These are phyloP conservation scores for Onchidella celtica DNA, from an alignment of 2,888 invertebrate species.

Conservation along the genomic window DNA sequence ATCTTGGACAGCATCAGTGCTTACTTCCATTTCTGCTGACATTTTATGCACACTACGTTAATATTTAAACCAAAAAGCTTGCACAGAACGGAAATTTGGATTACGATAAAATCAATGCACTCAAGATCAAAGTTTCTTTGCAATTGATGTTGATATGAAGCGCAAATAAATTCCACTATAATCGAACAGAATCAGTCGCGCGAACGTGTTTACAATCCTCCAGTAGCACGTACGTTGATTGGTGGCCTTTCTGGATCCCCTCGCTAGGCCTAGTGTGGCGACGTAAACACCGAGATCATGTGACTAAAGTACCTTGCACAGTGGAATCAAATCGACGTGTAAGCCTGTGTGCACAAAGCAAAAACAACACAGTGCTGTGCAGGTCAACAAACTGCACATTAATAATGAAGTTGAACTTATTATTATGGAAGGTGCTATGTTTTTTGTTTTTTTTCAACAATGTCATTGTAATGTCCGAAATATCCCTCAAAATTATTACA, in stretches of 20 bases:
- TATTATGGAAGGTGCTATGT: not conserved
- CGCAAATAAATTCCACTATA: too few relatives aligned
- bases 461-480: too few relatives aligned
- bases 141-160: too few relatives aligned
- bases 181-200: slow-evolving; percentile 39
- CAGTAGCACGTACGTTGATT: slow-evolving; percentile 33
- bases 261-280: slow-evolving; percentile 38
- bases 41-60: slow-evolving; percentile 38
- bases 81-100: too few relatives aligned
- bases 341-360: too few relatives aligned
- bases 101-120: not conserved
- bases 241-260: slow-evolving; percentile 39
- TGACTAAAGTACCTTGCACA: slow-evolving; percentile 20
- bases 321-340: too few relatives aligned
- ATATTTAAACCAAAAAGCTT: not conserved
- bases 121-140: not conserved
- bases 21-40: slow-evolving; percentile 55
- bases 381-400: too few relatives aligned
- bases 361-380: too few relatives aligned
- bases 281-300: slow-evolving; percentile 49
- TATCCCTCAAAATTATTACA: too few relatives aligned
- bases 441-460: not conserved
- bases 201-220: slow-evolving; percentile 54
- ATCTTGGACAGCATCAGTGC: slow-evolving; percentile 63
- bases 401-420: not conserved